Evolutionary conservation across 2,113 vertebrate genomes (phyloP).

Genomic region (Neopipo cinnamomea): DNA sequence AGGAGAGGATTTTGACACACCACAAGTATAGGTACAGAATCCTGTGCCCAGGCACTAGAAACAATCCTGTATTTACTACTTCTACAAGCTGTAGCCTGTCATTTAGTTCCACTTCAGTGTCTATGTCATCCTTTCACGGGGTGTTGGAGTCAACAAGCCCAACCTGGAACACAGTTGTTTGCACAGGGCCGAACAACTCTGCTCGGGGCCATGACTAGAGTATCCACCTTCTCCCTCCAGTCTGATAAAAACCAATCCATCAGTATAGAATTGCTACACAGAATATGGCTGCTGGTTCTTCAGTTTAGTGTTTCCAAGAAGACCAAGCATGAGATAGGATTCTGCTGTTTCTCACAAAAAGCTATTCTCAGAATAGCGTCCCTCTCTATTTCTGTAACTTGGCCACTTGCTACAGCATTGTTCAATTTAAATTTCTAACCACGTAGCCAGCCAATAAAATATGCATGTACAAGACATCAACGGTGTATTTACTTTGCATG

Average conservation of each 20-base stretch:
- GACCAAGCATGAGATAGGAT: not conserved
- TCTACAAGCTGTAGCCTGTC: not conserved
- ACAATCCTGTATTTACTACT: not conserved
- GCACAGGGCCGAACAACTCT: not conserved
- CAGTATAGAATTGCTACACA: not conserved
- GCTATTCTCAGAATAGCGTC: not conserved
- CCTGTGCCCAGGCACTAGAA: not conserved
- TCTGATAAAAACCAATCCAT: not conserved
- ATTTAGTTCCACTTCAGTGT: not conserved
- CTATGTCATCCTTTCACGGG: conserved; percentile 14
- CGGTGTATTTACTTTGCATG: not conserved
- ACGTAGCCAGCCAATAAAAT: not conserved
- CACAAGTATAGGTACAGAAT: not conserved
- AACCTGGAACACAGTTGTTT: not conserved
- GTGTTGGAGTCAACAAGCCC: not conserved
- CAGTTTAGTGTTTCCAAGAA: not conserved
- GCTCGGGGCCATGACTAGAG: not conserved
- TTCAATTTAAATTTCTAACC: not conserved
- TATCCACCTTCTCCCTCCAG: not conserved
- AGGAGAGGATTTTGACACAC: not conserved
- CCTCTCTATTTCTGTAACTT: not conserved
- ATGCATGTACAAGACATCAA: not conserved
- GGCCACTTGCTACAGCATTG: not conserved
- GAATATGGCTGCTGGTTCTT: not conserved
- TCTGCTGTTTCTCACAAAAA: not conserved